Evolutionary conservation across 2,888 invertebrate genomes (phyloP), one percentile per base, ranked within the genome.

Genomic region (Omphaloscelis lunosa): DNA sequence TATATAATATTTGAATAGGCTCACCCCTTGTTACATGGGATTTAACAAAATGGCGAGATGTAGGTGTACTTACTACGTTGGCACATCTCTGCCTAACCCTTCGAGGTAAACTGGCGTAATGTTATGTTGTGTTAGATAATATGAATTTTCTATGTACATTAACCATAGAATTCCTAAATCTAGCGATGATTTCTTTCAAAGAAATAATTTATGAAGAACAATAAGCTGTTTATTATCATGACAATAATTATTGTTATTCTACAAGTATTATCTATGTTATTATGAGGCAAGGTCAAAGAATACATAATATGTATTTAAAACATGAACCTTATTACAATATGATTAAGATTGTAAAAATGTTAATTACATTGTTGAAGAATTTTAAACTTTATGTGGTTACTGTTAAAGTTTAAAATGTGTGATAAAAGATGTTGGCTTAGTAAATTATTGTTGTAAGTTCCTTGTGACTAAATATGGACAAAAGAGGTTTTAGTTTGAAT

Each of bases 391-490:
- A 68, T 17, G 1, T 0, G 0, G 1, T 39, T 12, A 58, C 0
- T 1, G 6, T 20, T 39, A 70, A 0, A n/a, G 82, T 79, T 62
- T 27, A 58, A 29, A 82, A 72, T 79, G 17, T 20, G 12, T 20
- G 6, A 7, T 29, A 2, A 23, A 12, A 56, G 29, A 45, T 23
- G 61, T 65, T 27, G n/a, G 6, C 9, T 39, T 41, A 2, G 23
- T 70, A 27, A 39, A 56, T 68, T 9, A 23, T 45, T 45, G 74
- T 62, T 39, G 45, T 61, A 61, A 80, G 69, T 79, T 82, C 67
- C 65, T 72, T 45, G 61, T 62, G n/a, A 62, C 82, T 63, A 75
- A 75, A 79, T 79, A 83, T 53, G 82, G 75, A 62, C 39, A 39
- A 69, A 69, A 75, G 65, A 69, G 48, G 23, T 71, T 34, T 82